phyloP scores from a whole-genome alignment of 30 jellyfish, hydroid and myxozoan species.

The Aurelia aurita complex sp. Pacific region DNA sequence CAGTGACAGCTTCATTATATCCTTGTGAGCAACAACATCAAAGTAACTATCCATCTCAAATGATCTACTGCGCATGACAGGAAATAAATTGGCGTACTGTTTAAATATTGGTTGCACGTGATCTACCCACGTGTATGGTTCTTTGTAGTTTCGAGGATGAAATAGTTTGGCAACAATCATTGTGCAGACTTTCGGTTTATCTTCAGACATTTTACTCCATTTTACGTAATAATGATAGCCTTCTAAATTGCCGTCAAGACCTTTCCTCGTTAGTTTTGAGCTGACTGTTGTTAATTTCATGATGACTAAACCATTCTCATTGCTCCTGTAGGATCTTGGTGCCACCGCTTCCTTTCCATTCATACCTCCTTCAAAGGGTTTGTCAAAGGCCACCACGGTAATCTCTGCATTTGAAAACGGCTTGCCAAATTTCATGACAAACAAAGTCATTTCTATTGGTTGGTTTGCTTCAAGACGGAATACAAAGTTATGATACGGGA shows the following conservation, averaged over 20 bases:
- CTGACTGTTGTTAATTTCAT: conserved; percentile 29
- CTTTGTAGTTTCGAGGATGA: conserved; percentile 24
- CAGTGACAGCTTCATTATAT: conserved; percentile 21
- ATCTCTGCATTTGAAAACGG: conserved; percentile 25
- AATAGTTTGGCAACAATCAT: conserved; percentile 21
- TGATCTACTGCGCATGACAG: conserved; percentile 50
- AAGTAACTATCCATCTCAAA: conserved; percentile 46
- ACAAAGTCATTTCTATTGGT: conserved; percentile 9
- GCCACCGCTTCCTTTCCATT: neutral
- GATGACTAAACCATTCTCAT: conserved; percentile 17
- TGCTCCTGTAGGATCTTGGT: neutral
- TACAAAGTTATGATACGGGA: conserved; percentile 15
- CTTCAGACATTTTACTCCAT: conserved; percentile 12
- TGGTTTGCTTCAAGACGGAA: conserved; percentile 41
- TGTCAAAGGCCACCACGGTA: conserved; percentile 1
- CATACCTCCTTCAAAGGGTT: neutral
- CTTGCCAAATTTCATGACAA: conserved; percentile 49
- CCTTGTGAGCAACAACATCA: conserved; percentile 58
- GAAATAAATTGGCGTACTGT: conserved; percentile 50
- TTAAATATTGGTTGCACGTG: conserved; percentile 45
- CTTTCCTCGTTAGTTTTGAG: conserved; percentile 12
- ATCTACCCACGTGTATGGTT: conserved; percentile 40
- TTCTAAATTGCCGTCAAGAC: conserved; percentile 58
- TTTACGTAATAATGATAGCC: conserved; percentile 24
- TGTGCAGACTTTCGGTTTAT: neutral